These are phyloP conservation scores for Eptesicus fuscus DNA, from an alignment of 2,113 vertebrate species.

Conservation along the genomic window DNA sequence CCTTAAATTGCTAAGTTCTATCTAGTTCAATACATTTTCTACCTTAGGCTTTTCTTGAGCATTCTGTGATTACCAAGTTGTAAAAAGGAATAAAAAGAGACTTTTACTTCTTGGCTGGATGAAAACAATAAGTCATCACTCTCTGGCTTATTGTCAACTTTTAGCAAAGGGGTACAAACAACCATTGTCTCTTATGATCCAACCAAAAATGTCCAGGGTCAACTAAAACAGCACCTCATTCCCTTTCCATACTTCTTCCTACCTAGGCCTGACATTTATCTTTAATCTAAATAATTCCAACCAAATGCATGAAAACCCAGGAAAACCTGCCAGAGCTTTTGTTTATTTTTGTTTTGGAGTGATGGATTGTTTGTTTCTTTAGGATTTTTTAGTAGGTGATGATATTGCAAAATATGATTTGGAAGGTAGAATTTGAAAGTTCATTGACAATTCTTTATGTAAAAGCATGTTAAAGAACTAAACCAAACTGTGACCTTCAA, in stretches of 20 bases:
- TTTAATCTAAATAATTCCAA: neutral
- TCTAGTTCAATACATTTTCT: constrained; percentile 57
- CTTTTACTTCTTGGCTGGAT: neutral
- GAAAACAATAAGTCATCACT: constrained; percentile 33
- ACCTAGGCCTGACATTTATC: neutral
- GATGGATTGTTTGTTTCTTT: neutral
- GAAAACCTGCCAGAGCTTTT: neutral
- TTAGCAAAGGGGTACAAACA: neutral
- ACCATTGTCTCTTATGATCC: neutral
- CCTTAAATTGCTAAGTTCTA: constrained; percentile 64
- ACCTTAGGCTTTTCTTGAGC: constrained; percentile 52
- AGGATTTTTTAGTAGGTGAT: neutral
- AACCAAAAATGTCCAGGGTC: neutral
- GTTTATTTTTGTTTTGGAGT: neutral
- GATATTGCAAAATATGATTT: neutral
- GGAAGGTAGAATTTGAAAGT: neutral
- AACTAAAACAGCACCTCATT: neutral
- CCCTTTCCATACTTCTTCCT: neutral
- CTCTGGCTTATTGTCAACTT: neutral
- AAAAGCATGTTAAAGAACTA: neutral
- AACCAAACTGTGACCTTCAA: neutral
- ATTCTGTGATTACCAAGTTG: constrained; percentile 51
- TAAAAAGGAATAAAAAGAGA: constrained; percentile 46
- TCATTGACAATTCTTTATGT: neutral
- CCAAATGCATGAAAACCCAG: neutral